A percentile compares a stretch with the other conserved stretches of the same genome.
phyloP scores from a whole-genome alignment of 2,797 vertebrate genomes.

The Stomatorhinus walkeri region DNA sequence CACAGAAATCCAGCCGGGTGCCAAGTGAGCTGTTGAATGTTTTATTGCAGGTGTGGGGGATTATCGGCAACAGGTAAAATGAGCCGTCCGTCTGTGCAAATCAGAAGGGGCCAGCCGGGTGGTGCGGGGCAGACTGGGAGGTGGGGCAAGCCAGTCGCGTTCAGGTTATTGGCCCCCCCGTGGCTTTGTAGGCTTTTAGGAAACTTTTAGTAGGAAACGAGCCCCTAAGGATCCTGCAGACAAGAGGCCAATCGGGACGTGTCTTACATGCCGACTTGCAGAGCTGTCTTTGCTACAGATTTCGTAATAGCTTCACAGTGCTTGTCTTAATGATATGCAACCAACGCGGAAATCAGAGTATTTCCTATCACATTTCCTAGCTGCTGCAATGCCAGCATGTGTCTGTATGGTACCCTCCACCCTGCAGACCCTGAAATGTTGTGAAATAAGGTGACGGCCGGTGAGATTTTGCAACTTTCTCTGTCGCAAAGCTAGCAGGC shows the following conservation, averaged over 20 bases:
- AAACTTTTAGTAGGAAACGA: constrained; percentile 24
- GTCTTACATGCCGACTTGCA: not conserved
- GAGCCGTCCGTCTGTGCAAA: not conserved
- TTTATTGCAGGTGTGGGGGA: not conserved
- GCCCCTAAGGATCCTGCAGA: constrained; percentile 10
- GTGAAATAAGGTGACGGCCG: not conserved
- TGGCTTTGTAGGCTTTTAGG: constrained; percentile 26
- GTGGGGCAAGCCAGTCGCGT: constrained; percentile 30
- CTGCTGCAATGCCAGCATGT: not conserved
- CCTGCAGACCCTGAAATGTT: not conserved
- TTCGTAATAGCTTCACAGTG: not conserved
- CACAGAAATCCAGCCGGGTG: not conserved
- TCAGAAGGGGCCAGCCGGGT: not conserved
- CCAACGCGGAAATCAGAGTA: not conserved
- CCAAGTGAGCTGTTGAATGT: not conserved
- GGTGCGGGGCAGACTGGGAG: not conserved
- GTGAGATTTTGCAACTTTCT: not conserved
- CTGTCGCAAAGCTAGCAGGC: not conserved
- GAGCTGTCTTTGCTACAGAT: too few species aligned
- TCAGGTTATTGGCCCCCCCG: constrained; percentile 28
- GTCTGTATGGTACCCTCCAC: not conserved
- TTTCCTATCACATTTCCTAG: not conserved
- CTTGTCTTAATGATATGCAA: not conserved
- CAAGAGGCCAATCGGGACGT: constrained; percentile 11
- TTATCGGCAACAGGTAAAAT: not conserved